phyloP scores from a whole-genome alignment of 2,888 invertebrate species.

The Apodemia duryi region DNA sequence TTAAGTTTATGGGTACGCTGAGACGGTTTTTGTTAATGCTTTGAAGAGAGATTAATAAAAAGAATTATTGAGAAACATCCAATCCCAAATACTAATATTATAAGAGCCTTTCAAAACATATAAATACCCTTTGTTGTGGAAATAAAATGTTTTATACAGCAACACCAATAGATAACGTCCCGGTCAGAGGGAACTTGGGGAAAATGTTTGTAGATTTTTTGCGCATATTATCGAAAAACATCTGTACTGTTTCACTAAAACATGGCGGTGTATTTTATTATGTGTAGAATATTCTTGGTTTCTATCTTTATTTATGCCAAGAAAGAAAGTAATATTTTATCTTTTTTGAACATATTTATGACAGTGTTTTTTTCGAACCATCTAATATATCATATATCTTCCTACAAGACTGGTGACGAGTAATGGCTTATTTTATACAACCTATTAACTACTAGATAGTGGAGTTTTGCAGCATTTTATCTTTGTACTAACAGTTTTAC shows the following conservation, averaged over 20 bases:
- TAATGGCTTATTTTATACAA: no score
- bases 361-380: no score
- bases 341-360: neutral
- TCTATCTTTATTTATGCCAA: neutral
- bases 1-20: no score
- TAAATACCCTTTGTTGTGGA: neutral
- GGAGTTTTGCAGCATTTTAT: no score
- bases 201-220: constrained; percentile 6
- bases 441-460: no score
- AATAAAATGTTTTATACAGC: neutral
- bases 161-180: neutral
- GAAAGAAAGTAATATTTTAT: constrained; percentile 2
- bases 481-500: no score
- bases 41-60: no score
- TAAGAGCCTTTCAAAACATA: neutral
- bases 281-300: constrained; percentile 8
- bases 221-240: neutral
- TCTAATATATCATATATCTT: no score
- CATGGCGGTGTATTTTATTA: neutral
- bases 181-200: neutral
- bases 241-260: constrained; percentile 9
- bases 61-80: neutral
- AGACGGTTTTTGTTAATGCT: no score
- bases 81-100: neutral
- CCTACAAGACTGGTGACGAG: no score